These are phyloP conservation scores for Orthosia gothica DNA, from an alignment of 2,888 invertebrate species.

Conservation along the genomic window DNA sequence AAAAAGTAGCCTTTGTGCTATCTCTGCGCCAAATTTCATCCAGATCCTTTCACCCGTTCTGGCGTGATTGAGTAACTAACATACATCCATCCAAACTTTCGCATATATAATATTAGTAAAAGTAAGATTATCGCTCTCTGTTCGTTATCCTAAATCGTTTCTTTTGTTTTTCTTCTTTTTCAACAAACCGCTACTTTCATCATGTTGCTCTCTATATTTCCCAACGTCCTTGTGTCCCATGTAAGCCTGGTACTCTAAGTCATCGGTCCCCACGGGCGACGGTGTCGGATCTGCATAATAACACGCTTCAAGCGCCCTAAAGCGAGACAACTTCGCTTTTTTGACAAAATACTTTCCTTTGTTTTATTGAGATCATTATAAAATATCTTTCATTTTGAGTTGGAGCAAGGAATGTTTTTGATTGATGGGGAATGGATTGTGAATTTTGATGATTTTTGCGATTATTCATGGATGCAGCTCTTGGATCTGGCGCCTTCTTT, in stretches of 20 bases:
- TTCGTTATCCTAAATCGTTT: too few relatives aligned
- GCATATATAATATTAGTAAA: too few relatives aligned
- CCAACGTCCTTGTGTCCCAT: slow-evolving; percentile 65
- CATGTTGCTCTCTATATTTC: background rate
- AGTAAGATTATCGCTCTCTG: too few relatives aligned
- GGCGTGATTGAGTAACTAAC: too few relatives aligned
- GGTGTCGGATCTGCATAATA: slow-evolving; percentile 68
- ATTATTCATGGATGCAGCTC: slow-evolving; percentile 23
- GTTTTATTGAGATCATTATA: slow-evolving; percentile 54
- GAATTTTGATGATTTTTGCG: slow-evolving; percentile 7
- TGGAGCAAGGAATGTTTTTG: slow-evolving; percentile 44
- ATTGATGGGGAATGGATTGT: slow-evolving; percentile 19
- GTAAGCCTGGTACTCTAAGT: slow-evolving; percentile 67
- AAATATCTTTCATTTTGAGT: slow-evolving; percentile 73
- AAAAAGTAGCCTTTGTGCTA: too few relatives aligned
- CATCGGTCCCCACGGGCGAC: slow-evolving; percentile 65
- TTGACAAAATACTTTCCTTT: slow-evolving; percentile 65
- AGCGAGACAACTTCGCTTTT: slow-evolving; percentile 63
- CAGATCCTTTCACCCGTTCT: too few relatives aligned
- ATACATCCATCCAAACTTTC: too few relatives aligned
- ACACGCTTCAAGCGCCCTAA: slow-evolving; percentile 57
- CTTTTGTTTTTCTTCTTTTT: too few relatives aligned
- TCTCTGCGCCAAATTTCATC: too few relatives aligned
- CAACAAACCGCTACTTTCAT: background rate
- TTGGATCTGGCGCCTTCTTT: slow-evolving; percentile 1